phyloP scores from a whole-genome alignment of 2,797 vertebrate species.

The Ibycter americanus region DNA sequence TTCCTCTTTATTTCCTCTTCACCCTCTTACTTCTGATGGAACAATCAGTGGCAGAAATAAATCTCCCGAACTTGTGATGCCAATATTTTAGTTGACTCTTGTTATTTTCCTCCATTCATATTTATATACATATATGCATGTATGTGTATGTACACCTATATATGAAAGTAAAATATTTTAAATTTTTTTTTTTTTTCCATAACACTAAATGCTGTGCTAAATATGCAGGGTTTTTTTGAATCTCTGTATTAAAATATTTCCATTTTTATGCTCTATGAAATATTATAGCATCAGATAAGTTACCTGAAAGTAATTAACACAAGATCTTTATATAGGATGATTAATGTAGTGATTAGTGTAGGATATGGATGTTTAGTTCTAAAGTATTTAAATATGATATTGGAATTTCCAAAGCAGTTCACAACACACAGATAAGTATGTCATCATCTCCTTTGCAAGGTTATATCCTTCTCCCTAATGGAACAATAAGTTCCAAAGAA shows the following conservation, averaged over 20 bases:
- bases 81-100: neutral
- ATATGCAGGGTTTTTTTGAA: fast-evolving
- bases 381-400: neutral
- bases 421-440: neutral
- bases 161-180: neutral
- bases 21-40: neutral
- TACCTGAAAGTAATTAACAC: neutral
- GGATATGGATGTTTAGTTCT: neutral
- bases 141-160: neutral
- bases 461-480: neutral
- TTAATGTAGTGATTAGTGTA: neutral
- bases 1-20: neutral
- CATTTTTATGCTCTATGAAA: neutral
- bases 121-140: fast-evolving
- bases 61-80: neutral
- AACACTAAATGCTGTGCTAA: neutral
- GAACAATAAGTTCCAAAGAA: neutral
- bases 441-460: neutral
- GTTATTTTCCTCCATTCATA: neutral
- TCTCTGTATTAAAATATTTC: neutral
- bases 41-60: neutral
- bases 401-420: neutral
- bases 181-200: neutral
- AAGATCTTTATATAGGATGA: neutral
- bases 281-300: neutral